A percentile compares a stretch with the other conserved stretches of the same genome.
Evolutionary conservation across 2,888 invertebrate genomes (phyloP).

Genomic region (Pheosia tremula): DNA sequence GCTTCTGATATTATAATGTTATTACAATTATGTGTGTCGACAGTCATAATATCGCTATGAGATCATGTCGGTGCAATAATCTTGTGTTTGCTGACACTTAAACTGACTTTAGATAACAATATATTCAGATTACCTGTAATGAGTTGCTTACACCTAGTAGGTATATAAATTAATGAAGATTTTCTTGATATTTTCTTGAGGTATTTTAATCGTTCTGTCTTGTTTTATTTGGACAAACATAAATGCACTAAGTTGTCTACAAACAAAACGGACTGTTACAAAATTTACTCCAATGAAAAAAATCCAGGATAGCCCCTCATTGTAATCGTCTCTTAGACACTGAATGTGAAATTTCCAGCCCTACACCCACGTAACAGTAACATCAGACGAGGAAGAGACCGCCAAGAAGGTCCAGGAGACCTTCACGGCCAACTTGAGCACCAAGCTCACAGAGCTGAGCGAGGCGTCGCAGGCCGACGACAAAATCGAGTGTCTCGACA

Average conservation of each 20-base stretch:
- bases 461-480: constrained; percentile 67
- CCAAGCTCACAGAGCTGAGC: constrained; percentile 77
- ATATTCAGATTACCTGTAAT: neutral
- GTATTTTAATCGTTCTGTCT: too few species aligned
- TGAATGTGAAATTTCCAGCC: constrained; percentile 71
- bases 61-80: neutral
- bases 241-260: too few species aligned
- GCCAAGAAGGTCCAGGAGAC: constrained; percentile 79
- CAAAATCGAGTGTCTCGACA: constrained; percentile 86
- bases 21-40: too few species aligned
- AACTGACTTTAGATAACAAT: neutral
- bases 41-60: neutral
- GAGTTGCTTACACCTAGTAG: neutral
- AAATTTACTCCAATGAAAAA: too few species aligned
- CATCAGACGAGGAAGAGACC: constrained; percentile 92
- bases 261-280: too few species aligned
- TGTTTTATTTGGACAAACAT: too few species aligned
- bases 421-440: constrained; percentile 82
- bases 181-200: too few species aligned
- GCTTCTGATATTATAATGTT: too few species aligned
- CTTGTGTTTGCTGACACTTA: constrained; percentile 2
- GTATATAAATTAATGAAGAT: too few species aligned
- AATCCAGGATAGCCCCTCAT: too few species aligned
- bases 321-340: too few species aligned
- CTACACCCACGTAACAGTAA: constrained; percentile 88